Conservation (phyloP, 2,888 invertebrate species). For the Nephrocerus scutellatus region DNA sequence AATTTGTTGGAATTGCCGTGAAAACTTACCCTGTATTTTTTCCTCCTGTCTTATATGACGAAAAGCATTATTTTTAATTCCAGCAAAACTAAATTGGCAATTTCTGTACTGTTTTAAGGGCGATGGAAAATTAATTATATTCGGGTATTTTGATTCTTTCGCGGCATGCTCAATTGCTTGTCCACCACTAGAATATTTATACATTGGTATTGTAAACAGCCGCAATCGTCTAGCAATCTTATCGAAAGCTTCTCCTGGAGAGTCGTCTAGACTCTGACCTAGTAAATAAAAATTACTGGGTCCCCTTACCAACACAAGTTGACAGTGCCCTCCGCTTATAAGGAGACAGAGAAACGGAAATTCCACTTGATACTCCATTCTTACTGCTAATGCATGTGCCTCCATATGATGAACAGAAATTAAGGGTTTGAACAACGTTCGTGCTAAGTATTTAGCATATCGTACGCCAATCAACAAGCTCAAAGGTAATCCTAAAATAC, state of each 20-base stretch:
- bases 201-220: constrained; percentile 68
- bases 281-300: constrained; percentile 72
- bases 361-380: constrained; percentile 62
- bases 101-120: constrained; percentile 60
- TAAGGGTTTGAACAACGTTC: constrained; percentile 64
- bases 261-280: constrained; percentile 73
- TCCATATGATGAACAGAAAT: constrained; percentile 99
- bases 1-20: constrained; percentile 15
- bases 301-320: constrained; percentile 66
- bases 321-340: constrained; percentile 90
- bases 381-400: constrained; percentile 87
- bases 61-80: constrained; percentile 60
- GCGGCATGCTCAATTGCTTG: constrained; percentile 80
- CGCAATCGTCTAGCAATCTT: constrained; percentile 86
- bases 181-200: constrained; percentile 65
- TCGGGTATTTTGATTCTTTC: constrained; percentile 55
- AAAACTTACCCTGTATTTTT: constrained; percentile 37
- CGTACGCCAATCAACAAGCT: constrained; percentile 74
- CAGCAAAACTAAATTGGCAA: constrained; percentile 90
- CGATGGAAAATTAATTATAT: constrained; percentile 59
- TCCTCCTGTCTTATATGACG: constrained; percentile 56
- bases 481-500: constrained; percentile 39
- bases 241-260: constrained; percentile 91
- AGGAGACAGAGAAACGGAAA: constrained; percentile 87
- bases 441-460: constrained; percentile 72